These are phyloP conservation scores for Melopsittacus undulatus DNA, from an alignment of 2,797 vertebrate genomes.

Conservation along the genomic window DNA sequence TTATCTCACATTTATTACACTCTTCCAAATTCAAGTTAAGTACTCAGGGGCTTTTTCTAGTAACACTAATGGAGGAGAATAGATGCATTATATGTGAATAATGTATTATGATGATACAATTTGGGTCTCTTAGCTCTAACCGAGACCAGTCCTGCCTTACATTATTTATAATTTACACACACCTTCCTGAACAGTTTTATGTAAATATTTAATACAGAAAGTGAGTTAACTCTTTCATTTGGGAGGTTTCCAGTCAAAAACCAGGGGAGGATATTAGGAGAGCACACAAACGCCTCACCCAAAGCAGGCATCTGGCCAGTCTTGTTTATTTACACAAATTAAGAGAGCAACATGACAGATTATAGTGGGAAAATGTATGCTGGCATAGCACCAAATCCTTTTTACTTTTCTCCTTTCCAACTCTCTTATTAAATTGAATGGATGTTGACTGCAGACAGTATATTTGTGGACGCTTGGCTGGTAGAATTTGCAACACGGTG, in stretches of 20 bases:
- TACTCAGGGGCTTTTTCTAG: slow-evolving; percentile 88
- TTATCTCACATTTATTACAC: slow-evolving; percentile 82
- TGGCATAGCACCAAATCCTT: neutral
- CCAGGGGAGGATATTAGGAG: neutral
- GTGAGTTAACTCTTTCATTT: slow-evolving; percentile 81
- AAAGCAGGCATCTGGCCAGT: neutral
- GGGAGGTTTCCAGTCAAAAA: slow-evolving; percentile 62
- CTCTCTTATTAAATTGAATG: neutral
- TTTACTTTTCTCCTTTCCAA: neutral
- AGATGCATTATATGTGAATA: slow-evolving; percentile 99
- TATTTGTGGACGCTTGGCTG: neutral
- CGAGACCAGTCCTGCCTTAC: slow-evolving; percentile 89
- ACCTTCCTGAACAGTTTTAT: slow-evolving; percentile 96
- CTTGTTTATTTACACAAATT: slow-evolving; percentile 25
- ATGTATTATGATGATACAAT: slow-evolving; percentile 97
- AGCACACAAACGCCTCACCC: neutral
- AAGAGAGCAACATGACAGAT: neutral
- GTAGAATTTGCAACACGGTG: neutral
- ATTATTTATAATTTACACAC: slow-evolving; percentile 99
- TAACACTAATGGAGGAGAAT: slow-evolving; percentile 89
- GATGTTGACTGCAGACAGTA: neutral
- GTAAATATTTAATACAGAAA: slow-evolving; percentile 95
- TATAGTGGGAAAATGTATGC: neutral
- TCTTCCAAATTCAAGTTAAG: slow-evolving; percentile 85
- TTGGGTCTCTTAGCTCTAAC: slow-evolving; percentile 91